Base-by-base conservation (phyloP, 1,140 invertebrate species). In the Drosophila takahashii region DNA sequence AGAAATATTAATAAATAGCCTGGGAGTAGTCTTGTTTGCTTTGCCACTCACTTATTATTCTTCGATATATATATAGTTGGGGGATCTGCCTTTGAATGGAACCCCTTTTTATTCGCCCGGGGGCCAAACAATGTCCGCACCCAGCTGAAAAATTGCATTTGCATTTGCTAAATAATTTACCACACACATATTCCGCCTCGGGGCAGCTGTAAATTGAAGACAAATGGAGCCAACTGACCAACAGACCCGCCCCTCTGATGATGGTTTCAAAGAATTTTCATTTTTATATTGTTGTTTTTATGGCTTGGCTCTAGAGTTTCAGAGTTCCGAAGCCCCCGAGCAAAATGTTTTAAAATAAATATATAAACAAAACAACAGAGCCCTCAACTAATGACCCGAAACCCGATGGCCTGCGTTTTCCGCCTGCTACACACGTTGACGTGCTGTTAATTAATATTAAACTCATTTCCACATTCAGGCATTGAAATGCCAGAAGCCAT, bases 391-490 rank as follows among this genome's bases (percentile, higher is more conserved):
- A 73, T 73, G 67, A 60, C 42, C 29, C 13, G 22, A 42, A 44
- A 27, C 34, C 15, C 11, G 10, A 15, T 10, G 29, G 26, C 8
- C 29, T 45, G 37, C 26, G 42, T 50, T 67, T 47, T 15, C 36
- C 27, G 39, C 26, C 57, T 47, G 70, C 54, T 45, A 45, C 50
- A 48, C 29, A 54, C 73, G 72, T 72, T 77, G 69, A 69, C 81
- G 73, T 58, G 47, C 78, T 77, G 72, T 74, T 87, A 87, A 87
- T 87, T 87, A 87, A 84, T 89, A 73, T 84, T 90, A 74, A 89
- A 87, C 77, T 79, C 76, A 79, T 89, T 87, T 89, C 67, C 66
- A 77, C 77, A 77, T 57, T 48, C 42, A 50, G 67, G 58, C 81
- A 84, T 80, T 80, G 81, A 81, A 83, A 89, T 79, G 79, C 75